phyloP scores from a whole-genome alignment of 2,113 vertebrate species.

The Penelope pileata region DNA sequence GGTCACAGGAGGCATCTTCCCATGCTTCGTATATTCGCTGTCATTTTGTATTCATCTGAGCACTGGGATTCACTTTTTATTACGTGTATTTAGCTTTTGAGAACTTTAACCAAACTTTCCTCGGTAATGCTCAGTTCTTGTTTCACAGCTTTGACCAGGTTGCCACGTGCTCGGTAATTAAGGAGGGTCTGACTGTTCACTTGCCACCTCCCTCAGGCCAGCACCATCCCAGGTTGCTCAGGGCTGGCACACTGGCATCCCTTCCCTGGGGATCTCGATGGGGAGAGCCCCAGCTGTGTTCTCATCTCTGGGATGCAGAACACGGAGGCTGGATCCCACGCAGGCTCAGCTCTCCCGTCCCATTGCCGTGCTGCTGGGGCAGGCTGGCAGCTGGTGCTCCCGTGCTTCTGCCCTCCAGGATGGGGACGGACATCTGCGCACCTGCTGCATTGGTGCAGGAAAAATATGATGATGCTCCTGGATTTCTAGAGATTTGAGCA shows the following conservation, averaged over 20 bases:
- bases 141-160: not conserved
- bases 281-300: not conserved
- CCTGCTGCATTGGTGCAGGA: not conserved
- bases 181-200: not conserved
- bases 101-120: not conserved
- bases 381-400: not conserved
- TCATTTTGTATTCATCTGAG: not conserved
- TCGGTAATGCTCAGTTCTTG: not conserved
- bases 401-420: not conserved
- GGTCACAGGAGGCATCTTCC: not conserved
- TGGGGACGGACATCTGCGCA: not conserved
- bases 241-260: not conserved
- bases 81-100: not conserved
- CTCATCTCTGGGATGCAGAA: not conserved
- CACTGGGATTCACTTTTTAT: not conserved
- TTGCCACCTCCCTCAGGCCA: not conserved
- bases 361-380: fast-evolving
- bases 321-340: fast-evolving
- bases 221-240: not conserved
- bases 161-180: not conserved
- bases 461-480: fast-evolving
- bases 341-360: not conserved
- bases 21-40: not conserved
- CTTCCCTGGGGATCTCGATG: not conserved
- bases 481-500: not conserved